Percentiles rank a stretch among this genome's conserved stretches.
Evolutionary conservation across 2,797 vertebrate species (phyloP).

Genomic region (Ctenopoma multispine): DNA sequence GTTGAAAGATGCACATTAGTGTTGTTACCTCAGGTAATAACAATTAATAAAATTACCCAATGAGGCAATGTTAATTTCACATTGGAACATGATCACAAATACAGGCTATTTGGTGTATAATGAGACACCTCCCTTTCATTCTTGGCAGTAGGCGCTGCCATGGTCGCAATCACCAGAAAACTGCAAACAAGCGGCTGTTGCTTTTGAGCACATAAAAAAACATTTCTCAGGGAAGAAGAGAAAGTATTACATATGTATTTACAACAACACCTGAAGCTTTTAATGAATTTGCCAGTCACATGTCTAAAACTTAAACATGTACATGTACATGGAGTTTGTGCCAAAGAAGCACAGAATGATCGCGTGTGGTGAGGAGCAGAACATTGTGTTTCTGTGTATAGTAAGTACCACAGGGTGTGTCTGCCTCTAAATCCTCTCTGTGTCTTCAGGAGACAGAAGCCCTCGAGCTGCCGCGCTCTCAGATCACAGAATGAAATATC

Average conservation of each 20-base stretch:
- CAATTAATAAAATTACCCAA: background rate
- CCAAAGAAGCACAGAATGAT: background rate
- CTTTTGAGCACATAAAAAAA: no score
- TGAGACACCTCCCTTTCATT: slow-evolving; percentile 6
- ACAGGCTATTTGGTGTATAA: background rate
- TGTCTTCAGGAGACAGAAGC: slow-evolving; percentile 14
- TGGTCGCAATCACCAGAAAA: no score
- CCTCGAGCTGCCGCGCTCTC: slow-evolving; percentile 45
- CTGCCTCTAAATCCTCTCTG: slow-evolving; percentile 5
- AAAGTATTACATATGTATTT: background rate
- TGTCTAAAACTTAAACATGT: slow-evolving; percentile 3
- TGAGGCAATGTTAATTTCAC: slow-evolving; percentile 13
- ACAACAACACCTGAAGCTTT: background rate
- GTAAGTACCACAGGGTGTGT: slow-evolving; percentile 44
- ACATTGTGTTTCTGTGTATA: slow-evolving; percentile 32
- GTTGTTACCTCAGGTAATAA: background rate
- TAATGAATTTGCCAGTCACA: background rate
- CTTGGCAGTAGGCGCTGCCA: background rate
- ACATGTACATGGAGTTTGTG: background rate
- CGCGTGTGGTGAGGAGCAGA: slow-evolving; percentile 23
- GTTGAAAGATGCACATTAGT: background rate
- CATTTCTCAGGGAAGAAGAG: background rate
- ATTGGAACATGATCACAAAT: slow-evolving; percentile 16
- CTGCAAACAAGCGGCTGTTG: no score
- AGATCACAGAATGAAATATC: slow-evolving; percentile 36